Conservation (phyloP, 2,797 vertebrate species). For the Trichosurus vulpecula region DNA sequence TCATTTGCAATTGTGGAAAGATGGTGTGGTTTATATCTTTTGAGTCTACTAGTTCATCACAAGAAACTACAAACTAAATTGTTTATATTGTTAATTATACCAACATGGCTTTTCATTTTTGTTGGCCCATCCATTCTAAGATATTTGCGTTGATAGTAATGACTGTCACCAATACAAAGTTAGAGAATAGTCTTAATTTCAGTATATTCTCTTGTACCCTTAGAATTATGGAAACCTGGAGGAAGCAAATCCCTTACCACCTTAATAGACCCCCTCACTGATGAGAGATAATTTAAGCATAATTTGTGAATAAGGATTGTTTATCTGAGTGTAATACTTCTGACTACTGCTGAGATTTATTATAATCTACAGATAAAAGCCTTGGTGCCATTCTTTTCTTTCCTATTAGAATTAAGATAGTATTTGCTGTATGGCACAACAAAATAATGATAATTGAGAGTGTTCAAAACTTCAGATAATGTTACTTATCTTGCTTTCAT, state of each 20-base stretch:
- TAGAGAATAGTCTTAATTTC: conserved; percentile 50
- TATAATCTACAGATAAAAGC: background rate
- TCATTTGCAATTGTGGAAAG: conserved; percentile 27
- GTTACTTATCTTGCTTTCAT: conserved; percentile 5
- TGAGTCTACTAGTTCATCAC: conserved; percentile 7
- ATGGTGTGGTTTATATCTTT: conserved; percentile 37
- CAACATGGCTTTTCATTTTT: conserved; percentile 61
- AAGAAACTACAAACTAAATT: conserved; percentile 49
- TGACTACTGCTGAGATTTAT: conserved; percentile 43
- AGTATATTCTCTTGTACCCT: conserved; percentile 29
- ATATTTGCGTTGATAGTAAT: conserved; percentile 67
- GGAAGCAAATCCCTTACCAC: background rate
- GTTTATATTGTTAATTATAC: conserved; percentile 66
- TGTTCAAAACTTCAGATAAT: conserved; percentile 25
- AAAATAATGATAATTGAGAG: conserved; percentile 25
- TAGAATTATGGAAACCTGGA: conserved; percentile 18
- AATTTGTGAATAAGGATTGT: conserved; percentile 38
- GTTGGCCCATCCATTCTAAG: conserved; percentile 14
- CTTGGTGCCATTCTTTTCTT: background rate
- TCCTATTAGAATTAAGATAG: conserved; percentile 13
- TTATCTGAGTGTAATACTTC: conserved; percentile 16
- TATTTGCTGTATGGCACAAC: conserved; percentile 16
- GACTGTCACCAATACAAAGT: background rate
- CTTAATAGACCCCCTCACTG: conserved; percentile 51
- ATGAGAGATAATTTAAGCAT: conserved; percentile 41